phyloP scores from a whole-genome alignment of 2,888 invertebrate genomes.

The Hedya salicella region DNA sequence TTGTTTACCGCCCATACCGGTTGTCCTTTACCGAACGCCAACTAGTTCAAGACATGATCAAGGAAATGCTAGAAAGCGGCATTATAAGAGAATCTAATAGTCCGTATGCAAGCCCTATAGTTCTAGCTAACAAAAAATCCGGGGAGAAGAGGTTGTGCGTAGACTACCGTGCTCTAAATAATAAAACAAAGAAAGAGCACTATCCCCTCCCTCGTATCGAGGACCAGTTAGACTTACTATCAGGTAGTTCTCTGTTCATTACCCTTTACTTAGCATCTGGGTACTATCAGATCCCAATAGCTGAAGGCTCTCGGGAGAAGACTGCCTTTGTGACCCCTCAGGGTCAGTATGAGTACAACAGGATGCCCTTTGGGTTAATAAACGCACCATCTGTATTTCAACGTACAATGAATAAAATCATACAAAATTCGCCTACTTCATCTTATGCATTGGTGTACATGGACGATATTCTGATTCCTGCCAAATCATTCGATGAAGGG shows the following conservation, averaged over 20 bases:
- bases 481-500: neutral
- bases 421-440: neutral
- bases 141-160: conserved; percentile 26
- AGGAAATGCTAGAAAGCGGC: neutral
- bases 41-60: neutral
- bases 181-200: neutral
- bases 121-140: neutral
- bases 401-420: neutral
- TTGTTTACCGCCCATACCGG: neutral
- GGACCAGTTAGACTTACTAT: neutral
- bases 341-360: neutral
- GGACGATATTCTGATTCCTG: conserved; percentile 7
- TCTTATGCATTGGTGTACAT: neutral
- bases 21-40: neutral
- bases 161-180: conserved; percentile 23
- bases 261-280: conserved; percentile 47
- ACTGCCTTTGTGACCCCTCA: conserved; percentile 47
- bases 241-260: conserved; percentile 44
- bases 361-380: conserved; percentile 20
- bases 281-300: no score
- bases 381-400: conserved; percentile 6
- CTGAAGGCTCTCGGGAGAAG: conserved; percentile 45
- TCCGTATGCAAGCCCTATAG: neutral
- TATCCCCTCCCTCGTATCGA: neutral
- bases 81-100: neutral